phyloP scores from a whole-genome alignment of 2,113 vertebrate species.

The Burhinus bistriatus region DNA sequence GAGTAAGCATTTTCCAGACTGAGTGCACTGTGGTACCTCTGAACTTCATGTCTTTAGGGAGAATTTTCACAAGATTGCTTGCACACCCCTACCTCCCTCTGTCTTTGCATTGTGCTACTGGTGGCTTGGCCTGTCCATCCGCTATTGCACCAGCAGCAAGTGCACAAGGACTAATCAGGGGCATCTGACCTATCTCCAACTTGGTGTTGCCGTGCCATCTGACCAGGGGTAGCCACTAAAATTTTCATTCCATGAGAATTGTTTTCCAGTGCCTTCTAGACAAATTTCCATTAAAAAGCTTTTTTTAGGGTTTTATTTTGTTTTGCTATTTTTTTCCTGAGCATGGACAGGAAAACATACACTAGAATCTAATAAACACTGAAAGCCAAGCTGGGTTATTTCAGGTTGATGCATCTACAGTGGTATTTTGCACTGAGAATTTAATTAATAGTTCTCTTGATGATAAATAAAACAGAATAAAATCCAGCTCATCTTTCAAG shows the following conservation, averaged over 20 bases:
- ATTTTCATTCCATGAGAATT: not conserved
- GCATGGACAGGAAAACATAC: not conserved
- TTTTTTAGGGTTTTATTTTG: not conserved
- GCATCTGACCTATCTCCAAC: not conserved
- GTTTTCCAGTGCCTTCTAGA: not conserved
- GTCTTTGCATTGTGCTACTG: not conserved
- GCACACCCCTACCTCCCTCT: not conserved
- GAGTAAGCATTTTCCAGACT: not conserved
- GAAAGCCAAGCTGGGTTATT: not conserved
- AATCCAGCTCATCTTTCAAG: not conserved
- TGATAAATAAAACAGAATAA: conserved; percentile 1
- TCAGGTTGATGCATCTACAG: not conserved
- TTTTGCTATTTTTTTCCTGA: not conserved
- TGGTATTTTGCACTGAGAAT: not conserved
- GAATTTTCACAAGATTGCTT: not conserved
- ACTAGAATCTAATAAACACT: not conserved
- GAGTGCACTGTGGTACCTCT: not conserved
- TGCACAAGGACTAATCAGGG: not conserved
- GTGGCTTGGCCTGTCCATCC: not conserved
- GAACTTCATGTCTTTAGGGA: not conserved
- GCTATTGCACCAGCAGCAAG: not conserved
- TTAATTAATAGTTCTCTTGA: conserved; percentile 2
- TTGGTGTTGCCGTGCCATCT: not conserved
- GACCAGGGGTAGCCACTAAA: not conserved
- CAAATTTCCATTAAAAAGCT: not conserved